These are phyloP conservation scores for Campopleginae sp. DNA, from an alignment of 2,888 invertebrate species.

Conservation along the genomic window DNA sequence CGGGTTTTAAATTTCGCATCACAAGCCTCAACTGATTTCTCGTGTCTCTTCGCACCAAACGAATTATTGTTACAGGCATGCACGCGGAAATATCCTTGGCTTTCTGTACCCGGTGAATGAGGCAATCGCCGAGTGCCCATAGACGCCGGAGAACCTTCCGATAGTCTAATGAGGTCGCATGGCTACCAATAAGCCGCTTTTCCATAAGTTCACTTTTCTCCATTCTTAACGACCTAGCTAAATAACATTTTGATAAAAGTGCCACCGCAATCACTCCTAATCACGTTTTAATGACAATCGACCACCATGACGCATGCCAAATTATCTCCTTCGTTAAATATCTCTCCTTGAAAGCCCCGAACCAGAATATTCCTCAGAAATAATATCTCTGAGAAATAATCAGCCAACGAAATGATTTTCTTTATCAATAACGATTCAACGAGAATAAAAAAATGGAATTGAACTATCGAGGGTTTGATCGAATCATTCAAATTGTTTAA, in stretches of 20 bases:
- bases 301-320: too few relatives aligned
- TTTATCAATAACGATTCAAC: too few relatives aligned
- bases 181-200: conserved; percentile 20
- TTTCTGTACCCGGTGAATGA: conserved; percentile 44
- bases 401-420: too few relatives aligned
- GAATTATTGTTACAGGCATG: conserved; percentile 49
- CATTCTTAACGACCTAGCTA: not conserved
- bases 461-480: too few relatives aligned
- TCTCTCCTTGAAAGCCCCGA: too few relatives aligned
- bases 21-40: not conserved
- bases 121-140: conserved; percentile 35
- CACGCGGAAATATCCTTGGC: conserved; percentile 40
- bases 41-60: conserved; percentile 26
- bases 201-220: conserved; percentile 2
- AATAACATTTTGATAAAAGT: not conserved
- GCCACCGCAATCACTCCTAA: not conserved
- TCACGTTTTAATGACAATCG: not conserved
- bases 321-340: too few relatives aligned
- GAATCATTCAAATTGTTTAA: too few relatives aligned
- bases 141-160: conserved; percentile 28
- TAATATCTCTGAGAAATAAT: too few relatives aligned
- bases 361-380: too few relatives aligned
- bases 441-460: too few relatives aligned
- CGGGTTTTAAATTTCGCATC: conserved; percentile 14
- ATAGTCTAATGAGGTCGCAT: conserved; percentile 63